Evolutionary conservation across 2,888 invertebrate species (phyloP), one percentile per base, ranked within the genome.

Genomic region (Drosophila diplacantha): DNA sequence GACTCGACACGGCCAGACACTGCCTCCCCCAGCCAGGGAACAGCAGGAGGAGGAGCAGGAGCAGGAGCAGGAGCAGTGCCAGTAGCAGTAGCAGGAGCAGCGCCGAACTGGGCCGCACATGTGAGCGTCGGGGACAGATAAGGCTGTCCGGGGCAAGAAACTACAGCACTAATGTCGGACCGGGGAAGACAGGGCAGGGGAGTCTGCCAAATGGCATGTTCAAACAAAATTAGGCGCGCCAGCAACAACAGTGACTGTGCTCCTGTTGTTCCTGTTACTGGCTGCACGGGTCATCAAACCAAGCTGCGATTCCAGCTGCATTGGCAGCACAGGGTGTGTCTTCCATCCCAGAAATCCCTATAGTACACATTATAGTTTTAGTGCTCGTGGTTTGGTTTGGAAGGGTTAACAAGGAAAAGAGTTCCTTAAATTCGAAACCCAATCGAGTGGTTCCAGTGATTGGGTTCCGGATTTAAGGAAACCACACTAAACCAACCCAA

Each of bases 151-250:
- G 67, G 81, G 70, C 82, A 82, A 82, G 76, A 76, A 77, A 79
- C 77, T 76, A 46, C 20, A 14, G 44, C 44, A 54, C 70, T 69
- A 75, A 73, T 75, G 71, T 69, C 22, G 38, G 59, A 20, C 20
- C 1, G 35, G 31, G 26, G 29, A 14, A 31, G 54, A 38, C 9
- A 14, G 26, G 26, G 24, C 41, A 9, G 41, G 39, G 41, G 24
- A 24, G n/a, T 31, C 50, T 62, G 55, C 66, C 61, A 57, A 63
- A 70, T 70, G 51, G 52, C 61, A 71, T 72, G 77, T 66, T 82
- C 74, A 82, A 78, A 82, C 72, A 78, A 69, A 82, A 77, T 78
- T 72, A 82, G 64, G 73, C 69, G 59, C 66, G 52, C 73, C 67
- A 75, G 60, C 79, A 39, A 39, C 39, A 22, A 39, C 39, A 69